phyloP scores from a whole-genome alignment of 2,113 vertebrate genomes.

The Drymodes brunneopygia region DNA sequence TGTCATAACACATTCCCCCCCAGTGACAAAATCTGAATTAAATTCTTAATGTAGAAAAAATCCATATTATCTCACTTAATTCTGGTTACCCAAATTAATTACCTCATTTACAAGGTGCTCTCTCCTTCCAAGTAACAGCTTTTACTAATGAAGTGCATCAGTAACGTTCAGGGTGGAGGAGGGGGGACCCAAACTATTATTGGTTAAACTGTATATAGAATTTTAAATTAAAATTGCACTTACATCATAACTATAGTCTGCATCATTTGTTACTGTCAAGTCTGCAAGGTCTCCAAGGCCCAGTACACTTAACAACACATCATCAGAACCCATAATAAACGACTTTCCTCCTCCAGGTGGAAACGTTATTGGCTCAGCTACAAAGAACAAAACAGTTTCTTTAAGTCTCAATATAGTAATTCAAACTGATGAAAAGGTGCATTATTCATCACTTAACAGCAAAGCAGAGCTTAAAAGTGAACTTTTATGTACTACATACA shows the following conservation, averaged over 20 bases:
- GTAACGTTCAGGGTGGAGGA: not conserved
- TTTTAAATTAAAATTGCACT: slow-evolving; percentile 78
- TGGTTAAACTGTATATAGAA: slow-evolving; percentile 55
- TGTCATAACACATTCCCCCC: not conserved
- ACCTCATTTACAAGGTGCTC: not conserved
- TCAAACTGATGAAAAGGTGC: slow-evolving; percentile 18
- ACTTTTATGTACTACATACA: not conserved
- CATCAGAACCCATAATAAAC: slow-evolving; percentile 95
- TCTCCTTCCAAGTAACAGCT: not conserved
- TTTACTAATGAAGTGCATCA: not conserved
- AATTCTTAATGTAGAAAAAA: not conserved
- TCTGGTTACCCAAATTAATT: not conserved
- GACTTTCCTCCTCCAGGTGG: slow-evolving; percentile 91
- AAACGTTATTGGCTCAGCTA: slow-evolving; percentile 94
- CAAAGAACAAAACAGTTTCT: slow-evolving; percentile 75
- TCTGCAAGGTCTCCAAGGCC: slow-evolving; percentile 97
- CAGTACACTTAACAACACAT: slow-evolving; percentile 93
- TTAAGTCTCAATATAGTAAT: slow-evolving; percentile 64
- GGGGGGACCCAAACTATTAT: slow-evolving; percentile 4
- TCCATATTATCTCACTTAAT: not conserved
- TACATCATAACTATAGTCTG: slow-evolving; percentile 98
- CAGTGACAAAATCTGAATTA: not conserved
- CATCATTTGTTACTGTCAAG: slow-evolving; percentile 97
- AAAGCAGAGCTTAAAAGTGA: slow-evolving; percentile 8
- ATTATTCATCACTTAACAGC: slow-evolving; percentile 14